These are phyloP conservation scores for Thecophora atra DNA, from an alignment of 2,888 invertebrate genomes.

Conservation along the genomic window DNA sequence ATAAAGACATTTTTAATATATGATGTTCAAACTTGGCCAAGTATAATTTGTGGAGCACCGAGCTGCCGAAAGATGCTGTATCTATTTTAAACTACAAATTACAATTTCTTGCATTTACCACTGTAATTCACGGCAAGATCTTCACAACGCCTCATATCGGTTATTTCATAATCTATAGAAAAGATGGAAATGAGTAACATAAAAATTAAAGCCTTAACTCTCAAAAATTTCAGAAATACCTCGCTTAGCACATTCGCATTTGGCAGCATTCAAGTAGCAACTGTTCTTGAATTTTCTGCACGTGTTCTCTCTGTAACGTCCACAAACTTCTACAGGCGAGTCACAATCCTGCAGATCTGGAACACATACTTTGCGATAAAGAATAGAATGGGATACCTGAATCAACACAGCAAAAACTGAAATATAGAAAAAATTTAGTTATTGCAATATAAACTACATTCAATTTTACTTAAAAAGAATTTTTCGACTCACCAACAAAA, in stretches of 20 bases:
- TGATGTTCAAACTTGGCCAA: no score
- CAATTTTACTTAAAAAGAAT: not conserved
- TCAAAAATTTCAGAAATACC: not conserved
- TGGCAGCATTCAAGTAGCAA: slow-evolving; percentile 20
- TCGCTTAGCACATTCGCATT: slow-evolving; percentile 7
- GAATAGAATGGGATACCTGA: not conserved
- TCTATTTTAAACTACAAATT: no score
- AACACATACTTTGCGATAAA: not conserved
- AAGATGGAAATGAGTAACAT: not conserved
- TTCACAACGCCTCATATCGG: not conserved
- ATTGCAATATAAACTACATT: not conserved
- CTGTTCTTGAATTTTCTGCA: no score
- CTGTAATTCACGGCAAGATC: not conserved
- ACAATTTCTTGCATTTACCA: not conserved
- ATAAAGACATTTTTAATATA: no score
- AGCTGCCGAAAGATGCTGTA: no score
- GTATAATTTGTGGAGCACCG: no score
- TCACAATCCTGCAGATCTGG: not conserved
- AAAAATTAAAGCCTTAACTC: not conserved
- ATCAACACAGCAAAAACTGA: not conserved
- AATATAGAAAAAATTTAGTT: no score
- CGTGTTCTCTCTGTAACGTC: no score
- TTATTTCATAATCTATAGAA: not conserved
- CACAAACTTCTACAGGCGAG: slow-evolving; percentile 19
- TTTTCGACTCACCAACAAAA: slow-evolving; percentile 1